phyloP scores from a whole-genome alignment of 1,140 invertebrate species.

The Drosophila sulfurigaster region DNA sequence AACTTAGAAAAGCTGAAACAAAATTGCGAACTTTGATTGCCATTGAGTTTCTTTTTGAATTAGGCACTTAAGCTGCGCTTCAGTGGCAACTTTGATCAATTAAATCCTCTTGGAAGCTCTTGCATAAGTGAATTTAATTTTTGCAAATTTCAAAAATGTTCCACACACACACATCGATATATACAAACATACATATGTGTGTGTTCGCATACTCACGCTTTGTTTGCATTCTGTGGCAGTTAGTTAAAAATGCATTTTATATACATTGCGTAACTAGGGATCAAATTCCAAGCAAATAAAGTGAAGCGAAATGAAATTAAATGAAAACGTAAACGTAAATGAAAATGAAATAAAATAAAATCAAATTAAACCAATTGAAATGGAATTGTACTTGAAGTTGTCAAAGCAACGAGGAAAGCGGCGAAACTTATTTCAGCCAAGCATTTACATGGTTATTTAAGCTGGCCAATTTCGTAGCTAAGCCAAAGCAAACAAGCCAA shows the following conservation, averaged over 20 bases:
- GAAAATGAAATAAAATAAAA: background rate
- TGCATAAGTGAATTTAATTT: conserved; percentile 12
- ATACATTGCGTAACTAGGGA: background rate
- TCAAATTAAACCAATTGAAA: conserved; percentile 32
- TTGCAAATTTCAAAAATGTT: conserved; percentile 4
- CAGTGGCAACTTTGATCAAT: conserved; percentile 33
- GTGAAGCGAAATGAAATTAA: background rate
- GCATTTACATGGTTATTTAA: conserved; percentile 44
- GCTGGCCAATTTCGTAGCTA: conserved; percentile 57
- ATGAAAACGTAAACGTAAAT: background rate
- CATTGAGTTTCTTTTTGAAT: conserved; percentile 20
- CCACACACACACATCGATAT: background rate
- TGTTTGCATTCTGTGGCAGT: conserved; percentile 10
- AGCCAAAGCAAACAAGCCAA: conserved; percentile 60
- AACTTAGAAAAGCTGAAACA: background rate
- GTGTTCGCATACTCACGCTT: background rate
- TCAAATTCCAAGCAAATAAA: conserved; percentile 2
- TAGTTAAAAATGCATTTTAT: conserved; percentile 6
- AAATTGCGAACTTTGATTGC: conserved; percentile 12
- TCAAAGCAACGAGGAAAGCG: conserved; percentile 16
- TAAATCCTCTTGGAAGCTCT: conserved; percentile 25
- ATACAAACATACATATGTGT: background rate
- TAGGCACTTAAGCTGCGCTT: conserved; percentile 21
- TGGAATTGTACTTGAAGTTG: conserved; percentile 31
- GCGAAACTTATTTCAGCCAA: conserved; percentile 32